These are phyloP conservation scores for Cantharis rufa DNA, from an alignment of 2,888 invertebrate genomes.

Conservation along the genomic window DNA sequence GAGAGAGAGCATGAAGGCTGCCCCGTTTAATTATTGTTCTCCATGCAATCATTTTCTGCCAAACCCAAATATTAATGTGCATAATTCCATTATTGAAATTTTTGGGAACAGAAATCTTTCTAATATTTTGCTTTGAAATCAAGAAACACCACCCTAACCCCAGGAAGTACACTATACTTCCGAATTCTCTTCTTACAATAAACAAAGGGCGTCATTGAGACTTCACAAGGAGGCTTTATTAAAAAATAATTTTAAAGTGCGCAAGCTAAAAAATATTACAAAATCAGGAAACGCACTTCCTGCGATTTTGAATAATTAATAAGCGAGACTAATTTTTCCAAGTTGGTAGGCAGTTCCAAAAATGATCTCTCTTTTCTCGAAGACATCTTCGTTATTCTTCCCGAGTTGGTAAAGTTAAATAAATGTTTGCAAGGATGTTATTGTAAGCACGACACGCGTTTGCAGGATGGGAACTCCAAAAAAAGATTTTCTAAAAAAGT, in stretches of 20 bases:
- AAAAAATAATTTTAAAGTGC: neutral
- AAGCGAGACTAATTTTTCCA: neutral
- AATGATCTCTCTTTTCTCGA: neutral
- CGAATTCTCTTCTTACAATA: neutral
- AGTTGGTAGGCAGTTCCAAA: neutral
- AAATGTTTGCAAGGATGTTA: neutral
- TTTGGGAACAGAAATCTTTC: neutral
- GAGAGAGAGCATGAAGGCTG: neutral
- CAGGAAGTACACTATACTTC: neutral
- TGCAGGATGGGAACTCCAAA: neutral
- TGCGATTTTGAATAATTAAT: neutral
- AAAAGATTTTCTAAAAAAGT: neutral
- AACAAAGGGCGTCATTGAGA: neutral
- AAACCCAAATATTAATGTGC: too few relatives aligned
- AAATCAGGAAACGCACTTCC: neutral
- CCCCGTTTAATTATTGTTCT: neutral
- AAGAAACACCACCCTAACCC: neutral
- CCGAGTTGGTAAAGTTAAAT: neutral
- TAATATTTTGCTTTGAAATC: neutral
- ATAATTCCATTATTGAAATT: too few relatives aligned
- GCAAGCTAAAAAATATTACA: neutral
- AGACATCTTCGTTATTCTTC: neutral
- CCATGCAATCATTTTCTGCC: neutral
- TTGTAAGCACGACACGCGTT: neutral
- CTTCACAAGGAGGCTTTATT: neutral